Conservation (phyloP, 64 coral and sea anemone genomes). For the Astreopora myriophthalma region DNA sequence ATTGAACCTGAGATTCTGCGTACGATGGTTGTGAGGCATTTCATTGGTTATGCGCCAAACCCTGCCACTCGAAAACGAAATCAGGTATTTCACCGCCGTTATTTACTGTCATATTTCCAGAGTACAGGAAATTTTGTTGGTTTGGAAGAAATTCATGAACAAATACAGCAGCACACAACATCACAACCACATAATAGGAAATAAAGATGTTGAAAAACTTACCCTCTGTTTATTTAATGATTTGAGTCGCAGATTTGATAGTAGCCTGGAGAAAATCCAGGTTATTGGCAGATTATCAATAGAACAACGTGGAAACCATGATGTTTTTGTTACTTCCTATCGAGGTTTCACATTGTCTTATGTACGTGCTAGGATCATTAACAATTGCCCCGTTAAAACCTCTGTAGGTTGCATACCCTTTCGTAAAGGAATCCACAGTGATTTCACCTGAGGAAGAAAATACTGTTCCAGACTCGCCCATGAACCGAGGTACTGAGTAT, state of each 20-base stretch:
- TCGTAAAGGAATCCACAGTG: constrained; percentile 20
- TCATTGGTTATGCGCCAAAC: constrained; percentile 96
- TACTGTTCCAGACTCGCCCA: constrained; percentile 88
- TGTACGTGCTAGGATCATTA: neutral
- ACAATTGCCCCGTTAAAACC: neutral
- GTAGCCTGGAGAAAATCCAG: no score
- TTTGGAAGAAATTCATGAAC: no score
- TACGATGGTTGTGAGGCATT: constrained; percentile 89
- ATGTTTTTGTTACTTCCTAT: no score
- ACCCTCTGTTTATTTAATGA: no score
- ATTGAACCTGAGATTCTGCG: constrained; percentile 94
- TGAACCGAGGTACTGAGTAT: constrained; percentile 81
- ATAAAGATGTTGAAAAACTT: no score
- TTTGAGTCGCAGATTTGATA: no score
- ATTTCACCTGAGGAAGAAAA: constrained; percentile 67
- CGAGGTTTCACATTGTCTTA: neutral
- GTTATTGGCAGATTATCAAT: no score
- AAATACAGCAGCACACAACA: no score
- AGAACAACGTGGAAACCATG: no score
- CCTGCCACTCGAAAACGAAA: constrained; percentile 75
- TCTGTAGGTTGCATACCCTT: constrained; percentile 55
- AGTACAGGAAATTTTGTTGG: no score
- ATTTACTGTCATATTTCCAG: no score
- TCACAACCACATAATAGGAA: no score
- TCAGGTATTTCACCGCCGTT: constrained; percentile 55